Conservation (phyloP, 1,140 invertebrate genomes). For the Euschistus heros region DNA sequence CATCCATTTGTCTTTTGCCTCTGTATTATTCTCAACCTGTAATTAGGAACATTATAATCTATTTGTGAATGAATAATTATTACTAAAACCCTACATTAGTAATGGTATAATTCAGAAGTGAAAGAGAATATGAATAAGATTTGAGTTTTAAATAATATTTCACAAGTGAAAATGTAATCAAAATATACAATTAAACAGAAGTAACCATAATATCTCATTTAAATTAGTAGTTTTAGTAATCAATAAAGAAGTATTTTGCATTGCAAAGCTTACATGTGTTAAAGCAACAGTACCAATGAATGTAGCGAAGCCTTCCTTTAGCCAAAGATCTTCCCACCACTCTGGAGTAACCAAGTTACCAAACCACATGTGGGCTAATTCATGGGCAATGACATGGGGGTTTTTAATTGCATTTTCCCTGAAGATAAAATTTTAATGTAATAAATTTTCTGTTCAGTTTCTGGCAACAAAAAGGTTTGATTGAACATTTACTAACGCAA, state of each 20-base stretch:
- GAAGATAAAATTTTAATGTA: neutral
- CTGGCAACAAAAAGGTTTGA: neutral
- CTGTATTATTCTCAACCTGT: neutral
- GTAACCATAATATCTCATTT: too few relatives aligned
- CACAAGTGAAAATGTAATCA: too few relatives aligned
- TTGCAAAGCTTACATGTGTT: neutral
- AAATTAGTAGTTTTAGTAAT: too few relatives aligned
- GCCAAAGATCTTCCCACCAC: slow-evolving; percentile 39
- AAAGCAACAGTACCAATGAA: slow-evolving; percentile 26
- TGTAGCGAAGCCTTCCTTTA: slow-evolving; percentile 34
- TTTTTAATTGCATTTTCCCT: slow-evolving; percentile 17
- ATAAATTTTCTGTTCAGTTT: neutral
- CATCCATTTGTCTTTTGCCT: neutral
- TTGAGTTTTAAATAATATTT: too few relatives aligned
- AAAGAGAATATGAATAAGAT: too few relatives aligned
- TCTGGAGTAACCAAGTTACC: slow-evolving; percentile 41
- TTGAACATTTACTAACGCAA: slow-evolving; percentile 35
- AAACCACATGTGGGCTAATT: slow-evolving; percentile 27
- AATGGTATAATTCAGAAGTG: too few relatives aligned
- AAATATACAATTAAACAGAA: too few relatives aligned
- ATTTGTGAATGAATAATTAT: too few relatives aligned
- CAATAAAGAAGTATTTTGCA: too few relatives aligned
- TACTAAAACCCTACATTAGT: too few relatives aligned
- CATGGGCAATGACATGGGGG: slow-evolving; percentile 6
- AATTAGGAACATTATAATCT: too few relatives aligned